Base-by-base conservation (phyloP, 1,140 invertebrate species). In the Piezodorus guildinii region DNA sequence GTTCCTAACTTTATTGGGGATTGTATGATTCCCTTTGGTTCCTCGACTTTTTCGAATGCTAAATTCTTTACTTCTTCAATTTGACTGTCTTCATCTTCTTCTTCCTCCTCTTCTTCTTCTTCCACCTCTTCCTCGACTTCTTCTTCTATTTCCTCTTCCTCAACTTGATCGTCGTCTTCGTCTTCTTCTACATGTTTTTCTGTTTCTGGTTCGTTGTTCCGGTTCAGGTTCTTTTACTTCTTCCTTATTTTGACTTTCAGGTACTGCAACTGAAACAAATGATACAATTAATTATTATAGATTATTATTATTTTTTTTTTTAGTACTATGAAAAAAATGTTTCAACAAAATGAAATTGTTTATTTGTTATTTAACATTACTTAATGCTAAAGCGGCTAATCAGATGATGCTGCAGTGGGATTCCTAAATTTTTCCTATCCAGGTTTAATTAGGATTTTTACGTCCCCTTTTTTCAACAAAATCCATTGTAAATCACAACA, bases 161-260 rank as follows among this genome's bases (percentile, higher is more conserved):
- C 65, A 45, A 58, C 30, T 21, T 56, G 21, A 58, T 54, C 54
- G 73, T 63, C 75, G 12, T 39, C 34, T 6, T 74, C 74, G 61
- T 72, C 71, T 4, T 73, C 69, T 45, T 74, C 75, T 10, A 74
- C 71, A 21, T 72, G 71, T 51, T 73, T 46, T 3, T 73, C 72
- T n/a, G n/a, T 3, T 39, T 39, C 34, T 10, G 16, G 25, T 23
- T 21, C 54, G 17, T 16, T n/a, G 16, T 60, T 60, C 39, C 15
- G 4, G 21, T 43, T 43, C 12, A 3, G 3, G 16, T 60, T 60
- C 14, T 43, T 14, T 15, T 3, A 60, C 3, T 19, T 3, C 1
- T n/a, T 16, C 15, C 9, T 17, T 17, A 6, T 15, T 43, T n/a
- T 60, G 3, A 43, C 17, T 2, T 39, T 27, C 34, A 60, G 30